Conservation (phyloP, 2,113 vertebrate genomes). For the Triplophysa dalaica region DNA sequence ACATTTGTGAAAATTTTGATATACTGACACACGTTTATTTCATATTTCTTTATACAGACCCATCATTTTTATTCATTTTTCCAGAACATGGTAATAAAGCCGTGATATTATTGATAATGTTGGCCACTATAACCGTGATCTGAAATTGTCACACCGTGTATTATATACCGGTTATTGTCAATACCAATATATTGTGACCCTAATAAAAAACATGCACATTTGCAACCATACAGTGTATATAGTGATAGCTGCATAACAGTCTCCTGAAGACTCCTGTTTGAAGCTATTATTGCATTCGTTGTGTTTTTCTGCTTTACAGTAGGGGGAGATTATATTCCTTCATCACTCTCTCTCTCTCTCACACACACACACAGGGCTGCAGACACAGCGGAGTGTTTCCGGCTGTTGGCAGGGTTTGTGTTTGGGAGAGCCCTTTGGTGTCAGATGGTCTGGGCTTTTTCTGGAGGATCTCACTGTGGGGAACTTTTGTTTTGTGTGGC, state of each 20-base stretch:
- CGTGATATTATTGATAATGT: too few relatives aligned
- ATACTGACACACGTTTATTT: too few relatives aligned
- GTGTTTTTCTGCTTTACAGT: not conserved
- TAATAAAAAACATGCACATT: not conserved
- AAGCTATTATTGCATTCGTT: not conserved
- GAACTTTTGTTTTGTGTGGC: constrained; percentile 32
- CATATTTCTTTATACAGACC: too few relatives aligned
- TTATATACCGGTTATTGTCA: too few relatives aligned
- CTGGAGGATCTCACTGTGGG: constrained; percentile 38
- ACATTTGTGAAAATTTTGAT: too few relatives aligned
- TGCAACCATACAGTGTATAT: not conserved
- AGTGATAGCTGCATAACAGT: not conserved
- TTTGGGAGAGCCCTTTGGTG: constrained; percentile 54
- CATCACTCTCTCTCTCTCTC: constrained; percentile 13
- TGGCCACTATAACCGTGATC: too few relatives aligned
- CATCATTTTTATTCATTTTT: too few relatives aligned
- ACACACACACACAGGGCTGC: constrained; percentile 24
- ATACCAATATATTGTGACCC: too few relatives aligned
- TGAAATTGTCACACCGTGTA: too few relatives aligned
- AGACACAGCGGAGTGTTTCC: constrained; percentile 44
- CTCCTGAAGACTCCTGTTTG: not conserved
- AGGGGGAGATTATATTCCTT: constrained; percentile 33
- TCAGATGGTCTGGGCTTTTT: constrained; percentile 54
- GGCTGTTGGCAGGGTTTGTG: constrained; percentile 42
- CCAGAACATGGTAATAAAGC: too few relatives aligned